Evolutionary conservation across 2,797 vertebrate genomes (phyloP), one percentile per base, ranked within the genome.

Genomic region (Nyctibius grandis): DNA sequence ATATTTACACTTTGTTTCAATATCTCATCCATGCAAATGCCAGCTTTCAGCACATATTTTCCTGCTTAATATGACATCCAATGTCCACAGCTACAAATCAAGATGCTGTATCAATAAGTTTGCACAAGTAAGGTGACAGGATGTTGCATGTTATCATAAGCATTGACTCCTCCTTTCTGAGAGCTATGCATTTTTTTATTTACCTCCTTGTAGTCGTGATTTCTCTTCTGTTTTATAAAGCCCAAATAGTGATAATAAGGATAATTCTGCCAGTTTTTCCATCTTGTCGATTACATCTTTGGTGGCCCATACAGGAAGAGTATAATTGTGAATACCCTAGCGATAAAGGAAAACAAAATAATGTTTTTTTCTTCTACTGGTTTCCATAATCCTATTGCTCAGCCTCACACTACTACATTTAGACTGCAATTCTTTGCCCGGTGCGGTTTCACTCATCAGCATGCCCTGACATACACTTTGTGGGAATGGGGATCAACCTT

Each of bases 171-270:
- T 86, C 12, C 42, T 74, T 88, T 68, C 34, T 64, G 74, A 44
- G 22, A 44, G 28, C 6, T 57, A 5, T 38, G 40, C 5, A 9
- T 48, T 88, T 68, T 51, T 60, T 88, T 0, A 92, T 97, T 98
- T 97, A 99, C 99, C 99, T 97, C 99, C 99, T 18, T 99, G 98
- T 69, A 99, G 98, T 92, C 98, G 97, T 82, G 98, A 98, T 96
- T 99, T 99, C 95, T 99, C 99, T 96, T 98, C 97, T 29, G 97
- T 97, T 95, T 98, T 99, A 95, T 99, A 97, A 96, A 98, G 96
- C 84, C 98, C 97, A 96, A 98, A 98, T 79, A 98, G 91, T 16
- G 98, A 98, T 31, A 97, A 95, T 88, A 99, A 96, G 85, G 98
- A 98, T 76, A 99, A 97, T 78, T 98, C 98, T 57, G 98, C 97